Evolutionary conservation across 2,113 vertebrate species (phyloP).

Genomic region (Tachuris rubrigastra): DNA sequence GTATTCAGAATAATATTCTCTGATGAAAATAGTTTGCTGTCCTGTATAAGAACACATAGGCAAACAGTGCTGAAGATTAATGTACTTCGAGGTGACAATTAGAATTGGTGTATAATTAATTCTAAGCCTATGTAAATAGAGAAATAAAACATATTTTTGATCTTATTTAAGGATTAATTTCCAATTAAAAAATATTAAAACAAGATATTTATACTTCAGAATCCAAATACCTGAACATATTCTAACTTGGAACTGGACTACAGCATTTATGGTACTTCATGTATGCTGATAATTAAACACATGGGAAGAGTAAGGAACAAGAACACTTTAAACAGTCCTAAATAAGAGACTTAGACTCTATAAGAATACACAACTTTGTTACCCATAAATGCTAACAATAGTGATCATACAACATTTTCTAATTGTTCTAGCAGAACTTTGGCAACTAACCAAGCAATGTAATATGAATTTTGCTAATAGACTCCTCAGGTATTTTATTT

Average conservation of each 20-base stretch:
- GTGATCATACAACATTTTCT: background rate
- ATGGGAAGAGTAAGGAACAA: background rate
- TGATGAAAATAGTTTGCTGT: background rate
- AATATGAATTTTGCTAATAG: conserved; percentile 3
- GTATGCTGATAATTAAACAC: background rate
- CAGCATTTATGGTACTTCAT: background rate
- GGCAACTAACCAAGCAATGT: conserved; percentile 12
- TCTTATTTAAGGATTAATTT: background rate
- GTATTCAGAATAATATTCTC: background rate
- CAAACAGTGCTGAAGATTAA: background rate
- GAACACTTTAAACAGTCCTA: background rate
- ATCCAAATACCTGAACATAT: background rate
- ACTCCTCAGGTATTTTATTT: background rate
- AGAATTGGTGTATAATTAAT: conserved; percentile 3
- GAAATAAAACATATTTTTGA: background rate
- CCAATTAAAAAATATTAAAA: background rate
- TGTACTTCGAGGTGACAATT: background rate
- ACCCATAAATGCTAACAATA: background rate
- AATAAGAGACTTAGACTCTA: background rate
- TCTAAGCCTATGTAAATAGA: conserved; percentile 12
- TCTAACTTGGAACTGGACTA: background rate
- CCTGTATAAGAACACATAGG: background rate
- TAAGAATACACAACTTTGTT: background rate
- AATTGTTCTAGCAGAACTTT: conserved; percentile 32
- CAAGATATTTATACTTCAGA: background rate